These are phyloP conservation scores for Lamproptera curius DNA, from an alignment of 2,888 invertebrate species.

Conservation along the genomic window DNA sequence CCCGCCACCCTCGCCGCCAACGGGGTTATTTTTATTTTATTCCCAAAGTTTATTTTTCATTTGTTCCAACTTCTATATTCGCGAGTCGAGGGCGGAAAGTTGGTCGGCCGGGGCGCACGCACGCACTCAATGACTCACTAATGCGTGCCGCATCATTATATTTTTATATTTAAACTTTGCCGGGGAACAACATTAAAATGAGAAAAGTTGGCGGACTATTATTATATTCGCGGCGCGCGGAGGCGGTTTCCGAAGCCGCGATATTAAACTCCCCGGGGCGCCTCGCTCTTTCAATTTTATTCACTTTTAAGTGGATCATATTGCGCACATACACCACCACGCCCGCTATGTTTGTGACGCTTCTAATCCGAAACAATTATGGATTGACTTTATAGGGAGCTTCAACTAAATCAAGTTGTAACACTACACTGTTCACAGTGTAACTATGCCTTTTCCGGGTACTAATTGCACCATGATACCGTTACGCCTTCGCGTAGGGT, in stretches of 20 bases:
- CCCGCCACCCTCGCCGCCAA: constrained; percentile 73
- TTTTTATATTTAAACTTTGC: constrained; percentile 77
- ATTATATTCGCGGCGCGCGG: constrained; percentile 41
- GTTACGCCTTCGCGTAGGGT: constrained; percentile 26
- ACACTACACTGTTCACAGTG: too few relatives aligned
- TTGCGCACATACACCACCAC: too few relatives aligned
- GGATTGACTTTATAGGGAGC: too few relatives aligned
- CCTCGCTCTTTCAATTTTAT: constrained; percentile 42
- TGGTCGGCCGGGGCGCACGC: constrained; percentile 48
- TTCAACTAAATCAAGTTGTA: too few relatives aligned
- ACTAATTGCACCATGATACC: constrained; percentile 15
- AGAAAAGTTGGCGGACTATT: constrained; percentile 67
- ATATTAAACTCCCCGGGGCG: constrained; percentile 41
- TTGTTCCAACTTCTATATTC: constrained; percentile 75
- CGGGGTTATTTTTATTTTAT: constrained; percentile 78
- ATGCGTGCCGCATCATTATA: constrained; percentile 74
- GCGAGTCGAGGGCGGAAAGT: constrained; percentile 66
- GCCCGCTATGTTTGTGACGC: too few relatives aligned
- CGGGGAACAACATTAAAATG: constrained; percentile 72
- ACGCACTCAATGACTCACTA: constrained; percentile 74
- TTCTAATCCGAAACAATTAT: too few relatives aligned
- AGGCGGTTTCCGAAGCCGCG: constrained; percentile 38
- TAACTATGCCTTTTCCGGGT: too few relatives aligned
- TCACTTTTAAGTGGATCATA: constrained; percentile 33
- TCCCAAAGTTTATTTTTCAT: constrained; percentile 77